Evolutionary conservation across 1,140 invertebrate genomes (phyloP).

Genomic region (Hylaeus volcanicus): DNA sequence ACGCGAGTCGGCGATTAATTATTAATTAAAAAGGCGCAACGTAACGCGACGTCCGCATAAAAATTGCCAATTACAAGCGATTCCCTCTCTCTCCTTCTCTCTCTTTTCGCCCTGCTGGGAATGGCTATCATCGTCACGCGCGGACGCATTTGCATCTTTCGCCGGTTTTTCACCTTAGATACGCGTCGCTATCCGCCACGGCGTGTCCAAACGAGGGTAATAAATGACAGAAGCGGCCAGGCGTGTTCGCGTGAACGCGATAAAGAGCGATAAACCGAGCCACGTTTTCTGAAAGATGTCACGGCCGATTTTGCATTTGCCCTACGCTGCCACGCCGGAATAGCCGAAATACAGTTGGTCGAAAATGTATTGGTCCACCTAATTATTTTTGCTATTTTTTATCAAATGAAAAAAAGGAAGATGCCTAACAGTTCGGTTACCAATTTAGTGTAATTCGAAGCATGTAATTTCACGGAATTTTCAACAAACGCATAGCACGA

Average conservation of each 20-base stretch:
- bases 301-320: not conserved
- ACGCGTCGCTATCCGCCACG: not conserved
- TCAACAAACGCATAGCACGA: too few relatives aligned
- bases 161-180: slow-evolving; percentile 9
- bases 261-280: not conserved
- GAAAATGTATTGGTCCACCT: too few relatives aligned
- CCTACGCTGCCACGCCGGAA: not conserved
- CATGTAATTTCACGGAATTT: too few relatives aligned
- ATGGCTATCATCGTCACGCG: not conserved
- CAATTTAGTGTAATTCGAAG: too few relatives aligned
- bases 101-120: too few relatives aligned
- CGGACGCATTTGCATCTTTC: slow-evolving; percentile 4
- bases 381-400: too few relatives aligned
- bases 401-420: too few relatives aligned
- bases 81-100: too few relatives aligned
- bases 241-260: not conserved
- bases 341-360: not conserved
- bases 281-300: not conserved
- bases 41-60: not conserved
- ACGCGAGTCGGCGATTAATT: slow-evolving; percentile 1
- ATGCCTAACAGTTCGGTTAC: too few relatives aligned
- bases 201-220: not conserved
- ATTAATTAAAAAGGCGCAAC: not conserved
- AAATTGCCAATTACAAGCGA: not conserved
- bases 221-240: not conserved